Evolutionary conservation across 2,113 vertebrate genomes (phyloP).

Genomic region (Prolemur simus): DNA sequence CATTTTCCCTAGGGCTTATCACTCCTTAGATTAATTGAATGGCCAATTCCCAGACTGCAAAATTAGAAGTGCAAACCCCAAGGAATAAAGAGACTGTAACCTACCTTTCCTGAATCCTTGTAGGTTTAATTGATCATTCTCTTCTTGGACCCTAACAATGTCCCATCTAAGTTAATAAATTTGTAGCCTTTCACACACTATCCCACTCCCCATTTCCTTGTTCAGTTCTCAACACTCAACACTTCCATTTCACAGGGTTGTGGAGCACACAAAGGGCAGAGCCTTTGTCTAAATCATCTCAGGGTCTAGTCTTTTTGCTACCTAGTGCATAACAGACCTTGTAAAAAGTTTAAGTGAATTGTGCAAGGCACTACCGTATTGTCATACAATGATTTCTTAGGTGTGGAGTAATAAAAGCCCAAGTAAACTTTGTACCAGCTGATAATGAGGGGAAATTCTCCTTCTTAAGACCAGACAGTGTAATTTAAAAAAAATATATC

Average conservation of each 20-base stretch:
- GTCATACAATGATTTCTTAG: background rate
- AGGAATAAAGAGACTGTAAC: slow-evolving; percentile 39
- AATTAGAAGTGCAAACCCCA: background rate
- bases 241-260: background rate
- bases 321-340: background rate
- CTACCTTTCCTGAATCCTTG: background rate
- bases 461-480: background rate
- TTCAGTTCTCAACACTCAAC: background rate
- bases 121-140: slow-evolving; percentile 1
- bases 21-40: slow-evolving; percentile 51
- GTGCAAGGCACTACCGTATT: background rate
- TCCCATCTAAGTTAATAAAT: background rate
- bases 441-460: background rate
- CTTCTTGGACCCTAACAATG: background rate
- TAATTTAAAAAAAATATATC: background rate
- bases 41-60: slow-evolving; percentile 8
- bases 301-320: background rate
- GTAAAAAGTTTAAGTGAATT: background rate
- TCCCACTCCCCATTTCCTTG: background rate
- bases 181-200: background rate
- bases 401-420: background rate
- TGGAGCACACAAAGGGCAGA: background rate
- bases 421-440: background rate
- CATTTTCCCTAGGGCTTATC: slow-evolving; percentile 53
- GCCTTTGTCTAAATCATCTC: background rate